Evolutionary conservation across 2,113 vertebrate species (phyloP), one percentile per base, ranked within the genome.

Genomic region (Hucho hucho): DNA sequence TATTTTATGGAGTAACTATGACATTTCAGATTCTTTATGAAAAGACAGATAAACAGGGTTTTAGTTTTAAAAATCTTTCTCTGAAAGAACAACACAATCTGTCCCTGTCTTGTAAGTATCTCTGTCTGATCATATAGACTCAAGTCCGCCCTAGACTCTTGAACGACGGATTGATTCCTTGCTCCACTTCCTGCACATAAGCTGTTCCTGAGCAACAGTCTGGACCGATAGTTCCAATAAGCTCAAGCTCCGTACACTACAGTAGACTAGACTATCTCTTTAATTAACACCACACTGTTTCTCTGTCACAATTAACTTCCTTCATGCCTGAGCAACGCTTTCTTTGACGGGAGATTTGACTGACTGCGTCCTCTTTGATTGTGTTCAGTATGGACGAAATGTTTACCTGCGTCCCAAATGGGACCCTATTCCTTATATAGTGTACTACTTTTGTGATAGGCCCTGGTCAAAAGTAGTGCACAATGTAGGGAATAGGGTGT

Each of bases 201-300:
- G 3, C 29, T 43, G 43, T 63, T 67, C 71, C 68, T 14, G 20
- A 37, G 46, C 72, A 53, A 16, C 65, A 4, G 5, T 43, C 64
- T 69, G 49, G 73, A 43, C 28, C 28, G 6, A 11, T 68, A 6
- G 64, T 24, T 77, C 64, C 63, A 77, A 83, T 76, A 24, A 0
- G 7, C 63, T 70, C 43, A 3, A 28, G 5, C 63, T 70, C 32
- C 4, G 25, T 70, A 74, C 64, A 76, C 14, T 75, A 74, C 66
- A 76, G 14, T 75, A 53, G 14, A 53, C 49, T 53, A 74, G 64
- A 71, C 11, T 73, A 72, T 72, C 58, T 74, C 76, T 77, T 76
- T 74, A 80, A 90, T 86, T 80, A 79, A 72, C 69, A 24, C 20
- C 20, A 32, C 73, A 70, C 65, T 72, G 56, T 26, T 63, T 64